Conservation (phyloP, 2,113 vertebrate genomes). For the Stigmatopora argus region DNA sequence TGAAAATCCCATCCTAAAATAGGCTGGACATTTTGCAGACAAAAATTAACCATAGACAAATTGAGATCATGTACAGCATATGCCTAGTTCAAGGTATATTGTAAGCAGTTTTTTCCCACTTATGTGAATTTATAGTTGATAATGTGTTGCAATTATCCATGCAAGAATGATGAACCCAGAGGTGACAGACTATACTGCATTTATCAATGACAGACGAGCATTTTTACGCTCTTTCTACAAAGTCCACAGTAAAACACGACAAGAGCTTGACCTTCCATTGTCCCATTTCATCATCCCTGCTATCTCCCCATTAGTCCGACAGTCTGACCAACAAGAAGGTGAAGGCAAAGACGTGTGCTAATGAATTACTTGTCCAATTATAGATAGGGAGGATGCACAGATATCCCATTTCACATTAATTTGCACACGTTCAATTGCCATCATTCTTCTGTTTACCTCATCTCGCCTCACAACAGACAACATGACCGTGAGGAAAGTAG, state of each 20-base stretch:
- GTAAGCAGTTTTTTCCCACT: not conserved
- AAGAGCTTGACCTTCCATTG: conserved; percentile 28
- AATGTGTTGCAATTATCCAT: conserved; percentile 19
- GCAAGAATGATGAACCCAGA: conserved; percentile 15
- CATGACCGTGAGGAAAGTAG: conserved; percentile 13
- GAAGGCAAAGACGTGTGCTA: conserved; percentile 29
- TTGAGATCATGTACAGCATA: not conserved
- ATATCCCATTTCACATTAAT: conserved; percentile 19
- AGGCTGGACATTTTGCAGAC: no score
- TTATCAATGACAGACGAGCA: conserved; percentile 33
- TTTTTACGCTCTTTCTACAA: conserved; percentile 22
- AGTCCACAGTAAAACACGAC: conserved; percentile 21
- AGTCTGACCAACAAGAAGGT: conserved; percentile 16
- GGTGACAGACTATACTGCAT: conserved; percentile 13
- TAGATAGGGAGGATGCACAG: conserved; percentile 24
- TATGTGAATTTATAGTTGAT: not conserved
- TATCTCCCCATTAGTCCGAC: conserved; percentile 14
- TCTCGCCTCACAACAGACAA: conserved; percentile 8
- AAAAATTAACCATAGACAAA: no score
- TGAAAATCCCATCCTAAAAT: no score
- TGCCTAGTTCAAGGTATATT: not conserved
- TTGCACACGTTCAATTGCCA: conserved; percentile 7
- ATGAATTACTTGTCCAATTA: conserved; percentile 48
- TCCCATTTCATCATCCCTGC: conserved; percentile 18
- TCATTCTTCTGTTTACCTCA: conserved; percentile 23